A percentile compares a stretch with the other conserved stretches of the same genome.
phyloP scores from a whole-genome alignment of 2,888 invertebrate species.

The Pseudanteris insignis region DNA sequence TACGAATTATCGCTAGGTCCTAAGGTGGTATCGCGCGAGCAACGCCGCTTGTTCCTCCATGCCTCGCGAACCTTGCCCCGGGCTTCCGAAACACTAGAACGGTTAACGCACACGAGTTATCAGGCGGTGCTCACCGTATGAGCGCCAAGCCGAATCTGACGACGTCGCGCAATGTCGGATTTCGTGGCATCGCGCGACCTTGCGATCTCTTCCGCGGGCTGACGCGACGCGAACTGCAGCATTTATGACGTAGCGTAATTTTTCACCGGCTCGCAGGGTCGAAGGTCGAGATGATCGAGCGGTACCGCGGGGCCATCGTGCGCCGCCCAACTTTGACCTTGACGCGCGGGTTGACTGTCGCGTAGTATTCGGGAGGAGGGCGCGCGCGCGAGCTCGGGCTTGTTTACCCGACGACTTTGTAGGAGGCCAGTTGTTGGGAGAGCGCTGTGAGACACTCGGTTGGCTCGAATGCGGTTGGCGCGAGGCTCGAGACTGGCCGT shows the following conservation, averaged over 20 bases:
- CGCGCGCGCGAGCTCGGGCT: too few species aligned
- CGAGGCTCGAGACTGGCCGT: constrained; percentile 60
- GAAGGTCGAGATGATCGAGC: constrained; percentile 8
- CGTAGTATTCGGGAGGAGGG: too few species aligned
- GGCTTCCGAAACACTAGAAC: too few species aligned
- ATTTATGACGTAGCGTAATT: constrained; percentile 21
- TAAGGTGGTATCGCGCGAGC: constrained; percentile 22
- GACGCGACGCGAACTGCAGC: constrained; percentile 30
- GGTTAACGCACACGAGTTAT: too few species aligned
- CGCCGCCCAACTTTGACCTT: too few species aligned
- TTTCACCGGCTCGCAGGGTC: constrained; percentile 21
- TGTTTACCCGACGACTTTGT: constrained; percentile 31
- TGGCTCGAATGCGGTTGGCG: constrained; percentile 55
- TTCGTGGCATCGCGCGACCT: constrained; percentile 42
- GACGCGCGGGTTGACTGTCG: too few species aligned
- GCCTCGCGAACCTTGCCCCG: background rate
- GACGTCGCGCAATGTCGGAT: constrained; percentile 24
- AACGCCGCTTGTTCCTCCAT: constrained; percentile 26
- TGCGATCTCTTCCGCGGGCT: constrained; percentile 34
- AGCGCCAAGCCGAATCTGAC: constrained; percentile 18
- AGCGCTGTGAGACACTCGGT: too few species aligned
- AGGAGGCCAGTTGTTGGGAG: too few species aligned
- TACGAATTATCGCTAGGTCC: constrained; percentile 28
- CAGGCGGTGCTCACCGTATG: constrained; percentile 23
- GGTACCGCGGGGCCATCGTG: background rate